Evolutionary conservation across 2,888 invertebrate genomes (phyloP).

Genomic region (Chrysolina americana): DNA sequence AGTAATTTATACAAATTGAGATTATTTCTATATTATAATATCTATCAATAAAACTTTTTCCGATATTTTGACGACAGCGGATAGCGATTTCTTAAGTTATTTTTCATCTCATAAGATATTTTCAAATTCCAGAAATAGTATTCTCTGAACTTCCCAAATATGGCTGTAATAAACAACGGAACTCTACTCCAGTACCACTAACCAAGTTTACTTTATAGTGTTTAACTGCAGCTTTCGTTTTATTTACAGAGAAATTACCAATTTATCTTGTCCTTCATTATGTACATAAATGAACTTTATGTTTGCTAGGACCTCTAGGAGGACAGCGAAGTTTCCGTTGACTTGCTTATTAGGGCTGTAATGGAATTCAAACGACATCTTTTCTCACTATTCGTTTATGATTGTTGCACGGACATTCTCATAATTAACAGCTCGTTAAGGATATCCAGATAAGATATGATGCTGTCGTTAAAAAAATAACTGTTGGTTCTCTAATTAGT

Average conservation of each 20-base stretch:
- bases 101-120: no score
- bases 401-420: slow-evolving; percentile 12
- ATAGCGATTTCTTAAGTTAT: no score
- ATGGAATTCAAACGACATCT: neutral
- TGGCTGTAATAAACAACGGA: neutral
- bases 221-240: neutral
- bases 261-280: neutral
- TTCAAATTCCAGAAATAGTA: neutral
- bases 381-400: neutral
- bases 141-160: no score
- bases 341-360: neutral
- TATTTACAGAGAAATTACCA: neutral
- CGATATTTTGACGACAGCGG: no score
- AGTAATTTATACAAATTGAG: no score
- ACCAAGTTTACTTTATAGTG: neutral
- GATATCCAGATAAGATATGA: neutral
- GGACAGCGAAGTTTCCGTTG: neutral
- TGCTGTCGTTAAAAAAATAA: neutral
- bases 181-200: neutral
- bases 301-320: neutral
- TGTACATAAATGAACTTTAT: slow-evolving; percentile 3
- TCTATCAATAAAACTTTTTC: no score
- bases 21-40: no score
- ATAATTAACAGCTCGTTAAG: slow-evolving; percentile 14
- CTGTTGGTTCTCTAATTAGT: neutral